These are phyloP conservation scores for Danaus melanippus DNA, from an alignment of 1,140 invertebrate genomes.

Conservation along the genomic window DNA sequence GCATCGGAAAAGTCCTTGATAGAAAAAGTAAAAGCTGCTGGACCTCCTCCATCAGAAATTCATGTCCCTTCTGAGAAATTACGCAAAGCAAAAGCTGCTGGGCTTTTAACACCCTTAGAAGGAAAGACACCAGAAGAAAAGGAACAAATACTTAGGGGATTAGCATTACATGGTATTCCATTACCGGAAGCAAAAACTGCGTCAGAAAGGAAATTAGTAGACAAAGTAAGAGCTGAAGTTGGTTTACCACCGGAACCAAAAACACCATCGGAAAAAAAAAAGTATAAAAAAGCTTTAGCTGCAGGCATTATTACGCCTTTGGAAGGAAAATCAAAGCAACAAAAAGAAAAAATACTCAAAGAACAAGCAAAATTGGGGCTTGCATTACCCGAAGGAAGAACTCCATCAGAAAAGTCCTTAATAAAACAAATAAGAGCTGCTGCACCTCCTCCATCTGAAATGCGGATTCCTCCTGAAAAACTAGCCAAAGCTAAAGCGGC, in stretches of 20 bases:
- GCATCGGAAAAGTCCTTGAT: too few species aligned
- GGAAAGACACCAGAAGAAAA: background rate
- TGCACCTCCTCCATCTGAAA: constrained; percentile 13
- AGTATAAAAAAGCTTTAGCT: constrained; percentile 6
- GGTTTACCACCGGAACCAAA: constrained; percentile 15
- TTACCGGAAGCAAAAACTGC: constrained; percentile 11
- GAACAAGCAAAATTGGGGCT: background rate
- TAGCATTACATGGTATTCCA: background rate
- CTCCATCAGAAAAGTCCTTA: constrained; percentile 8
- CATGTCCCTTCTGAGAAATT: constrained; percentile 14
- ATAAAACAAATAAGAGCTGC: too few species aligned
- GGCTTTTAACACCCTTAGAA: constrained; percentile 7
- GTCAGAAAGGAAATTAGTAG: background rate
- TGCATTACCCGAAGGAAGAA: constrained; percentile 14
- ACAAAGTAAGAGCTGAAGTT: constrained; percentile 15
- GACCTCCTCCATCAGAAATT: background rate
- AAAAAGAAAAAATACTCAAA: constrained; percentile 2
- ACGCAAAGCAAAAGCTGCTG: constrained; percentile 2
- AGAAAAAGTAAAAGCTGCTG: too few species aligned
- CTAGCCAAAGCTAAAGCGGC: constrained; percentile 18
- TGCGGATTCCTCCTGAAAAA: too few species aligned
- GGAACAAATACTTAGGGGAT: too few species aligned
- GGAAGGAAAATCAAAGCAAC: constrained; percentile 8
- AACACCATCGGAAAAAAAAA: too few species aligned
- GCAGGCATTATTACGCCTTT: background rate